These are phyloP conservation scores for Machimus atricapillus DNA, from an alignment of 2,888 invertebrate genomes.

Conservation along the genomic window DNA sequence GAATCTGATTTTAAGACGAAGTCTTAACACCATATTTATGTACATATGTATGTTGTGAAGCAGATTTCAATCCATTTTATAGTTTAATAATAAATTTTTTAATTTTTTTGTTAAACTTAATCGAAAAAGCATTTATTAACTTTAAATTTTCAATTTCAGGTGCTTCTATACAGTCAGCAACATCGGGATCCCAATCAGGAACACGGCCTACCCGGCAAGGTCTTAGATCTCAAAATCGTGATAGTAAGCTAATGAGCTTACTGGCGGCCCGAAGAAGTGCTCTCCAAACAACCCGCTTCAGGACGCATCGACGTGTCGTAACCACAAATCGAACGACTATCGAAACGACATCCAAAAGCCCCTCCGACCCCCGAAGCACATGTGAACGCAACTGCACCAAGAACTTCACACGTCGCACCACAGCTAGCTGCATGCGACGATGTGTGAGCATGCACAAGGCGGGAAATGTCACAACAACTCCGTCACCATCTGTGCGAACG, in stretches of 20 bases:
- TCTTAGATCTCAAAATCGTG: constrained; percentile 58
- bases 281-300: constrained; percentile 66
- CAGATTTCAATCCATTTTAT: no score
- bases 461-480: constrained; percentile 48
- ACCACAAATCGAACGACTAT: constrained; percentile 53
- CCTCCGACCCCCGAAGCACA: constrained; percentile 57
- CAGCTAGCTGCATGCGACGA: constrained; percentile 61
- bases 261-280: constrained; percentile 70
- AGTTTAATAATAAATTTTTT: no score
- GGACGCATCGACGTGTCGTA: constrained; percentile 60
- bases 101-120: no score
- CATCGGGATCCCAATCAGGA: constrained; percentile 49
- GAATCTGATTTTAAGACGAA: no score
- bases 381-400: constrained; percentile 62
- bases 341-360: constrained; percentile 55
- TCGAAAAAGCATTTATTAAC: background rate
- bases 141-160: background rate
- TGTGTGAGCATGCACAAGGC: constrained; percentile 57
- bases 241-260: constrained; percentile 67
- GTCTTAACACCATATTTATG: no score
- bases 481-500: constrained; percentile 42
- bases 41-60: no score
- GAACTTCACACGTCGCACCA: constrained; percentile 60
- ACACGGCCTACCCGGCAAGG: constrained; percentile 53
- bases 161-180: background rate